These are phyloP conservation scores for Ptychochromis oligacanthus DNA, from an alignment of 2,113 vertebrate genomes.

Conservation along the genomic window DNA sequence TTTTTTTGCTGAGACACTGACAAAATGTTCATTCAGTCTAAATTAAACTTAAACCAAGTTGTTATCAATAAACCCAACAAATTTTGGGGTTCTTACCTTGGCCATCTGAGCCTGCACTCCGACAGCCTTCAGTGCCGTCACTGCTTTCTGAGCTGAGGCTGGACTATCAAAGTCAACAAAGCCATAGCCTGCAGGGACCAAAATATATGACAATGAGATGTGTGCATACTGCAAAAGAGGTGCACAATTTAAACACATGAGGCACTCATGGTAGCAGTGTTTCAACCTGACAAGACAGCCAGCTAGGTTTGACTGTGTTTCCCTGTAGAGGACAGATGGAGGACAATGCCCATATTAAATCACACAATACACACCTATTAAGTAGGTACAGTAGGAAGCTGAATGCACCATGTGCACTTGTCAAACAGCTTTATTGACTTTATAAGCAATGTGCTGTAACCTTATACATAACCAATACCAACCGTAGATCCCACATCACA, in stretches of 20 bases:
- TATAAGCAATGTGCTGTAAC: not conserved
- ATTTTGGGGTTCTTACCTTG: slow-evolving; percentile 82
- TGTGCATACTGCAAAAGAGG: not conserved
- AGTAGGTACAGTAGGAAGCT: not conserved
- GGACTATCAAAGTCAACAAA: slow-evolving; percentile 95
- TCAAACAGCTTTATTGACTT: not conserved
- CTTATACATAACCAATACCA: not conserved
- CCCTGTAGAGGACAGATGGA: slow-evolving; percentile 39
- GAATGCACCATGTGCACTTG: not conserved
- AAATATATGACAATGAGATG: slow-evolving; percentile 32
- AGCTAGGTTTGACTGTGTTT: not conserved
- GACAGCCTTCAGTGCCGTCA: slow-evolving; percentile 88
- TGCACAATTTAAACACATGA: not conserved
- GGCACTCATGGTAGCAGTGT: not conserved
- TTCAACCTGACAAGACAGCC: slow-evolving; percentile 5
- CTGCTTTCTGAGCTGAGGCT: slow-evolving; percentile 89
- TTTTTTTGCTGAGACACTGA: slow-evolving; percentile 19
- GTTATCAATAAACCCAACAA: not conserved
- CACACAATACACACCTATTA: slow-evolving; percentile 26
- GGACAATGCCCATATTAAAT: slow-evolving; percentile 36
- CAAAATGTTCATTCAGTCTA: not conserved
- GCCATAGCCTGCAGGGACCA: slow-evolving; percentile 85
- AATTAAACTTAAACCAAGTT: not conserved
- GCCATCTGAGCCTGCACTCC: slow-evolving; percentile 96
- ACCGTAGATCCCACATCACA: not conserved